phyloP scores from a whole-genome alignment of 2,113 vertebrate genomes.

The Crypturellus undulatus region DNA sequence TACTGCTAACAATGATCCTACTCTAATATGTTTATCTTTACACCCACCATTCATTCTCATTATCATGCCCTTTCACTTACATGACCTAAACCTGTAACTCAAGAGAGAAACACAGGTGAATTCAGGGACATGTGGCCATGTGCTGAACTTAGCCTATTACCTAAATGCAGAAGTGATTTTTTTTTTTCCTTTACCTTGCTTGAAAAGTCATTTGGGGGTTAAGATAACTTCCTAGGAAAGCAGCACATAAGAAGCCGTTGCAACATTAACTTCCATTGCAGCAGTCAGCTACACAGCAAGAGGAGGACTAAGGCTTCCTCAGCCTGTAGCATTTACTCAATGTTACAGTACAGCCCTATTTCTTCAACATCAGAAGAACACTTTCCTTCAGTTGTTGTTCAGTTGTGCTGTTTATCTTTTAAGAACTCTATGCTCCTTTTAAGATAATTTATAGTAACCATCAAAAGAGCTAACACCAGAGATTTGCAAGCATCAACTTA shows the following conservation, averaged over 20 bases:
- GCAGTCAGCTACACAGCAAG: neutral
- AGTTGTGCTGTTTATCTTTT: neutral
- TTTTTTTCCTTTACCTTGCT: neutral
- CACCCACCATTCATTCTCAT: slow-evolving; percentile 40
- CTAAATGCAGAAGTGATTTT: neutral
- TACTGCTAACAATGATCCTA: slow-evolving; percentile 32
- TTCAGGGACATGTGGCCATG: slow-evolving; percentile 24
- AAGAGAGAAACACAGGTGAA: slow-evolving; percentile 37
- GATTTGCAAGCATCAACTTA: slow-evolving; percentile 16
- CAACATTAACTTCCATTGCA: slow-evolving; percentile 42
- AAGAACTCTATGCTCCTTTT: neutral
- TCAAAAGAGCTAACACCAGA: slow-evolving; percentile 11
- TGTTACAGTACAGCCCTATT: neutral
- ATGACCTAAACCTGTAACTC: slow-evolving; percentile 35
- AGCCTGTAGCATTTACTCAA: neutral
- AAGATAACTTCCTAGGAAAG: slow-evolving; percentile 32
- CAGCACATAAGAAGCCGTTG: neutral
- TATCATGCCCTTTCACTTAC: neutral
- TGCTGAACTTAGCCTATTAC: slow-evolving; percentile 19
- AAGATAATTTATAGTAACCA: slow-evolving; percentile 31
- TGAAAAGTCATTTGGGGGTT: slow-evolving; percentile 26
- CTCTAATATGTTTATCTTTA: slow-evolving; percentile 17
- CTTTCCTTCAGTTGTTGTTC: neutral
- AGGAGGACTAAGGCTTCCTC: slow-evolving; percentile 6
- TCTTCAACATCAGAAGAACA: neutral